Base-by-base conservation (phyloP, 2,888 invertebrate species). In the Lepidocyrtinus sp. region DNA sequence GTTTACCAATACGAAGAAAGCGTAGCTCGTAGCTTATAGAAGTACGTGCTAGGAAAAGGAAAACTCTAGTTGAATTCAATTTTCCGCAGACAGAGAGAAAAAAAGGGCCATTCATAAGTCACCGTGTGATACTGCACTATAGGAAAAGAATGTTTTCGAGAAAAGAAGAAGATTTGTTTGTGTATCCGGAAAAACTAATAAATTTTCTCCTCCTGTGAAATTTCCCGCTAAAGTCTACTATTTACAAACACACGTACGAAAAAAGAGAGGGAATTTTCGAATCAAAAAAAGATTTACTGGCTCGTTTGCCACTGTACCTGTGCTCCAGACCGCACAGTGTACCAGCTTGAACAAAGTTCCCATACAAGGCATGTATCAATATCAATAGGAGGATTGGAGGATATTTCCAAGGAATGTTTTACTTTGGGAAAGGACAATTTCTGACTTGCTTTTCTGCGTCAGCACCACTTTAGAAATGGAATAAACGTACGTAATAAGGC, bases 91-190 rank as follows among this genome's bases (percentile, higher is more conserved):
- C n/a, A 26, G 46, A 9, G 67, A n/a, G 63, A 19, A 59, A 59
- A 75, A 74, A 59, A 75, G 68, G 70, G 73, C 73, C 79, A 80
- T 64, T 64, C 73, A 70, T 74, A 79, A 73, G 79, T 79, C 79
- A 74, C 22, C 67, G 65, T 68, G 63, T 74, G 69, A 74, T 69
- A 63, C 68, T 79, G 55, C 27, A 17, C 50, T 36, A 63, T n/a
- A n/a, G n/a, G n/a, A n/a, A n/a, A n/a, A n/a, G n/a, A n/a, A n/a
- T n/a, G n/a, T n/a, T n/a, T n/a, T n/a, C n/a, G 21, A 67, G 21
- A 19, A 12, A 17, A 12, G 25, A 70, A 72, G 19, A 74, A 65
- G 70, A 63, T 46, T 70, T 55, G 73, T 36, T 36, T 78, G 46
- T 74, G 65, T 59, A 70, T 70, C 26, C 24, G 63, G 12, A 21